Conservation (phyloP, 2,888 invertebrate species). For the Conomelus anceps region DNA sequence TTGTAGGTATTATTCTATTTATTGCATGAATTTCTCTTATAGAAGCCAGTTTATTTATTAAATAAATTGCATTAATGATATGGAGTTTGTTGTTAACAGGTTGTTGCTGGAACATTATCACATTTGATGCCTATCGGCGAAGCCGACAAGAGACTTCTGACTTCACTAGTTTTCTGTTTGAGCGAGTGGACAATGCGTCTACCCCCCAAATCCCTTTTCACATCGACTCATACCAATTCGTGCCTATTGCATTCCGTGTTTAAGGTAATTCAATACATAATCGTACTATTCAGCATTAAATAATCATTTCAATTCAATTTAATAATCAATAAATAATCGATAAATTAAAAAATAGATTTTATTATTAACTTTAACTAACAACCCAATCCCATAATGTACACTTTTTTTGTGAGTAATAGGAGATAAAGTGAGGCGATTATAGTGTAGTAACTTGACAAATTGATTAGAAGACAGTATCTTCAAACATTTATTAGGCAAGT, state of each 20-base stretch:
- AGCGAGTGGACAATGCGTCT: conserved; percentile 92
- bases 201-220: conserved; percentile 41
- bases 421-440: too few species aligned
- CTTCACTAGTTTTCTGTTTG: conserved; percentile 77
- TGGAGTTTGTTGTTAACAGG: conserved; percentile 38
- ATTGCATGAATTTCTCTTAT: neutral
- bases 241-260: conserved; percentile 61
- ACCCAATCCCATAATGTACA: too few species aligned
- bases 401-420: too few species aligned
- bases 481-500: too few species aligned
- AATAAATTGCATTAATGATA: neutral
- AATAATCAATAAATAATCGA: too few species aligned
- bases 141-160: conserved; percentile 64
- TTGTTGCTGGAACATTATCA: conserved; percentile 47
- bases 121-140: conserved; percentile 48
- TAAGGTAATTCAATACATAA: conserved; percentile 47
- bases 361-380: too few species aligned
- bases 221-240: conserved; percentile 25
- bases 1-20: too few species aligned
- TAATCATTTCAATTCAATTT: conserved; percentile 27
- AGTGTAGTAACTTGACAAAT: too few species aligned
- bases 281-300: neutral
- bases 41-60: neutral
- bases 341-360: too few species aligned
- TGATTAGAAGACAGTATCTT: too few species aligned